These are phyloP conservation scores for Turritopsis rubra DNA, from an alignment of 30 jellyfish, hydroid and myxozoan genomes.

Conservation along the genomic window DNA sequence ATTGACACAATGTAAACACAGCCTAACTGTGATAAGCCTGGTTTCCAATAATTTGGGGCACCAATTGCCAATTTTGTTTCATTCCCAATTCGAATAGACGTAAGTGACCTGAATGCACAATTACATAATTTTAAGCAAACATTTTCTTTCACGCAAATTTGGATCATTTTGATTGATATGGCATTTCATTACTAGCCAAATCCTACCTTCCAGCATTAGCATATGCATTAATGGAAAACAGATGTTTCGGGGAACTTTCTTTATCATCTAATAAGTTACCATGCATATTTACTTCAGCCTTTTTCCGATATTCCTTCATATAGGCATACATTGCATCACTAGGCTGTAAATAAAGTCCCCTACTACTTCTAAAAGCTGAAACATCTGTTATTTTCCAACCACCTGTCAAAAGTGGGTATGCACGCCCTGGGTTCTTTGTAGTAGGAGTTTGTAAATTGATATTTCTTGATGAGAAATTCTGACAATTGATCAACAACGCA, in stretches of 20 bases:
- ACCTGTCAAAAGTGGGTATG: conserved; percentile 36
- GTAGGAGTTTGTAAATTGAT: neutral
- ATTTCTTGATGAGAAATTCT: neutral
- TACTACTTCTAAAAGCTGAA: too few relatives aligned
- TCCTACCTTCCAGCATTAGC: conserved; percentile 56
- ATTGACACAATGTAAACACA: conserved; percentile 18
- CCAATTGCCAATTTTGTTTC: conserved; percentile 25
- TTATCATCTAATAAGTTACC: neutral
- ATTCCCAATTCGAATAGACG: neutral
- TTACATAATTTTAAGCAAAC: neutral
- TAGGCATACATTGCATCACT: conserved; percentile 8
- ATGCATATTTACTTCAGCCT: neutral
- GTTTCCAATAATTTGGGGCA: conserved; percentile 52
- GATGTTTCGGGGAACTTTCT: neutral
- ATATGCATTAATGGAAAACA: conserved; percentile 24
- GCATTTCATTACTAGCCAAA: too few relatives aligned
- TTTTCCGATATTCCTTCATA: neutral
- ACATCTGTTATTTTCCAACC: conserved; percentile 25
- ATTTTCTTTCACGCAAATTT: too few relatives aligned
- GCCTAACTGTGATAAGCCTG: conserved; percentile 29
- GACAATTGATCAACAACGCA: conserved; percentile 51
- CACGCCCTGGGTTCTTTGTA: conserved; percentile 59
- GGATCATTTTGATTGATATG: too few relatives aligned
- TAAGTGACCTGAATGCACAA: neutral
- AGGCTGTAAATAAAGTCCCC: conserved; percentile 26